phyloP scores from a whole-genome alignment of 1,140 invertebrate species.

The Marisa cornuarietis region DNA sequence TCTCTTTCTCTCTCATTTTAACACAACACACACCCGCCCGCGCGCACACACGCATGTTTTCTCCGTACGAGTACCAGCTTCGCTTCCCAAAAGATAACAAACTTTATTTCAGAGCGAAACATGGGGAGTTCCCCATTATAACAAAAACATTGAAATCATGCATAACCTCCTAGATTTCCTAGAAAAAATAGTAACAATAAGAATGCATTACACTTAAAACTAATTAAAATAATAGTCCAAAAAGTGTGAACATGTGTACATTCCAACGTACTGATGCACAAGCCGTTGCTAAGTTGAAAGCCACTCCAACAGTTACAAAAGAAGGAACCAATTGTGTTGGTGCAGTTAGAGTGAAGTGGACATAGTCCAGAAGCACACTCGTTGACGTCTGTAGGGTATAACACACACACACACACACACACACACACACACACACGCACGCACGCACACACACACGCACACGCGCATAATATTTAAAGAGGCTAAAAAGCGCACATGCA shows the following conservation, averaged over 20 bases:
- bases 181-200: too few relatives aligned
- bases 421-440: not conserved
- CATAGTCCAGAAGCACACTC: constrained; percentile 39
- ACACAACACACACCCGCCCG: not conserved
- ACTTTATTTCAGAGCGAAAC: too few relatives aligned
- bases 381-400: constrained; percentile 34
- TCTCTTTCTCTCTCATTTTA: not conserved
- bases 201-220: too few relatives aligned
- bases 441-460: not conserved
- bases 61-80: not conserved
- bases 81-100: not conserved
- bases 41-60: not conserved
- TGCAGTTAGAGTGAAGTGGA: constrained; percentile 31
- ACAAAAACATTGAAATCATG: too few relatives aligned
- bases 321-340: constrained; percentile 35
- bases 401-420: not conserved
- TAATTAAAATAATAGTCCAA: too few relatives aligned
- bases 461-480: not conserved
- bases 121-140: too few relatives aligned
- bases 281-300: constrained; percentile 3
- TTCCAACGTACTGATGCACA: constrained; percentile 6
- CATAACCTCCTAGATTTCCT: too few relatives aligned
- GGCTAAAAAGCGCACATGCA: too few relatives aligned
- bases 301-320: constrained; percentile 35
- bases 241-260: too few relatives aligned